Base-by-base conservation (phyloP, 2,113 vertebrate species). In the Acanthochromis polyacanthus region DNA sequence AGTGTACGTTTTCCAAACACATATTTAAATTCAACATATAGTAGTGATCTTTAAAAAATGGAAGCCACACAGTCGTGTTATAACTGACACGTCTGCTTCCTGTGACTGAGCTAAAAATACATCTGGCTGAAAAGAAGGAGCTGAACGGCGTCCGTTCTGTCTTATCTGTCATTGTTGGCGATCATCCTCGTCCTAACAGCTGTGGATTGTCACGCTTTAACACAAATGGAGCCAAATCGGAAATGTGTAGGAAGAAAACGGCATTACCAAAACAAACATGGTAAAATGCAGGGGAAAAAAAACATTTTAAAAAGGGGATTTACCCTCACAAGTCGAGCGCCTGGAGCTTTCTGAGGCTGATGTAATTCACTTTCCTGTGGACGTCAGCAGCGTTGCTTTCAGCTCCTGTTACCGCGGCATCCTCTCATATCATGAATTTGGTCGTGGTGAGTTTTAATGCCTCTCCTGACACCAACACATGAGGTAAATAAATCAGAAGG, bases 401-500 rank as follows among this genome's bases (percentile, higher is more conserved):
- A 80, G 60, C 69, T 60, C 5, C 46, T 30, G 32, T 69, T 15
- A 1, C n/a, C 0, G 55, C 61, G 58, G 71, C 56, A 46, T 72
- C 46, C 40, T 64, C 10, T 82, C 45, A 72, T 67, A 77, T 58
- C 32, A 58, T 58, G 50, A 71, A 63, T 48, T 63, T 32, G 46
- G 60, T 16, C 23, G 3, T 22, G 46, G 32, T 22, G 5, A 22
- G 25, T 52, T 32, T 48, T 57, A 64, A 53, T 63, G 45, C 53
- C 52, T 56, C n/a, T 52, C 40, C 71, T 66, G 53, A 64, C 70
- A 80, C 25, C 48, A 60, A 19, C 50, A 32, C 61, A 32, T 28
- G 5, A 40, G 46, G 43, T 58, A 38, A 73, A 67, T 76, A 51
- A 69, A 81, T 75, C 71, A 78, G 28, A 17, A 52, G 55, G 66